Evolutionary conservation across 64 coral and sea anemone genomes (phyloP).

Genomic region (Stylophora pistillata): DNA sequence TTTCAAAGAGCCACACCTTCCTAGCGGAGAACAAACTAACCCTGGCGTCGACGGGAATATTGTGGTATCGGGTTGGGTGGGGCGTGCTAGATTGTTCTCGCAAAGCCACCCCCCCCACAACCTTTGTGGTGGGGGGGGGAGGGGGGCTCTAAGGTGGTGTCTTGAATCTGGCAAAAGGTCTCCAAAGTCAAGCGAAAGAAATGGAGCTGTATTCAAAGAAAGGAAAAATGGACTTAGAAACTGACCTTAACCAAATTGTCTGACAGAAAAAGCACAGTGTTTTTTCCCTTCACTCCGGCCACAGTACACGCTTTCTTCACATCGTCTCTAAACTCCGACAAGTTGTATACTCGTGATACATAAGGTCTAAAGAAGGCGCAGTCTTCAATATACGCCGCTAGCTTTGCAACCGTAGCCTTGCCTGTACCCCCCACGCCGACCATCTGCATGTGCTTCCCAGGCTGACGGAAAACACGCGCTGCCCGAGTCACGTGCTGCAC

Average conservation of each 20-base stretch:
- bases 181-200: too few relatives aligned
- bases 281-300: conserved; percentile 81
- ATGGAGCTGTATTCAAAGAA: not conserved
- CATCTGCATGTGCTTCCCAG: conserved; percentile 83
- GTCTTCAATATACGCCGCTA: conserved; percentile 88
- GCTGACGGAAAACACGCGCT: conserved; percentile 95
- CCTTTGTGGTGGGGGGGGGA: too few relatives aligned
- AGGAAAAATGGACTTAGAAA: not conserved
- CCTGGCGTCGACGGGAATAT: too few relatives aligned
- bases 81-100: too few relatives aligned
- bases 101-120: too few relatives aligned
- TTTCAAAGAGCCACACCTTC: too few relatives aligned
- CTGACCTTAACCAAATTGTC: conserved; percentile 86
- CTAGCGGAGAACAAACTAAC: too few relatives aligned
- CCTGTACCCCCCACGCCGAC: conserved; percentile 94
- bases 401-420: conserved; percentile 86
- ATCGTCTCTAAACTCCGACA: conserved; percentile 87
- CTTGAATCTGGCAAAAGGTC: too few relatives aligned
- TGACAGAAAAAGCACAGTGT: conserved; percentile 79
- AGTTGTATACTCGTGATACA: conserved; percentile 66
- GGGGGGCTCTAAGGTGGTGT: too few relatives aligned
- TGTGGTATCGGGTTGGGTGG: too few relatives aligned
- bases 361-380: conserved; percentile 76
- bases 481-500: conserved; percentile 92
- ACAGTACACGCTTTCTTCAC: conserved; percentile 68